A percentile compares a stretch with the other conserved stretches of the same genome.
Evolutionary conservation across 2,113 vertebrate species (phyloP).

Genomic region (Nestor notabilis): DNA sequence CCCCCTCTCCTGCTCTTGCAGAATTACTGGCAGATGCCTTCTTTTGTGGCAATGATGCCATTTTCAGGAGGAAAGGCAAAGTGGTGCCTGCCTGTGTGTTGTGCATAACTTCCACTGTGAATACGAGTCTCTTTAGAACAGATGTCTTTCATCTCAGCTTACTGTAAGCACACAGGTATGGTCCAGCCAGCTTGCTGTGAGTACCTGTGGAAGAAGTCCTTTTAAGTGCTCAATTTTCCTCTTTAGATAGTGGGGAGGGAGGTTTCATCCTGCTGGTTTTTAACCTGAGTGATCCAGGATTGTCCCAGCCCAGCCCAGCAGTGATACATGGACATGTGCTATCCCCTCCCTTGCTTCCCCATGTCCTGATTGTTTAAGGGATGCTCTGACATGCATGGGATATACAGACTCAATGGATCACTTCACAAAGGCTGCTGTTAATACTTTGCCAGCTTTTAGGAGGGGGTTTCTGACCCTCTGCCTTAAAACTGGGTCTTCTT

Average conservation of each 20-base stretch:
- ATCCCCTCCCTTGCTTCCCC: neutral
- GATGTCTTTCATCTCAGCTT: neutral
- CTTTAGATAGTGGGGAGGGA: neutral
- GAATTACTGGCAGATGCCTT: neutral
- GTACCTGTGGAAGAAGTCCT: neutral
- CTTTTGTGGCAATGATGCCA: neutral
- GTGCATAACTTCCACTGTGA: neutral
- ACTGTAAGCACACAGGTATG: neutral
- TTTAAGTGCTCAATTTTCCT: neutral
- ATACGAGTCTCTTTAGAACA: neutral
- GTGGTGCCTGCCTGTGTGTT: neutral
- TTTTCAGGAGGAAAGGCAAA: neutral
- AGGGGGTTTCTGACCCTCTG: neutral
- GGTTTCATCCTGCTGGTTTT: neutral
- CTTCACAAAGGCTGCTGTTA: neutral
- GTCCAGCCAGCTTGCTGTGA: neutral
- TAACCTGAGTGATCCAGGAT: neutral
- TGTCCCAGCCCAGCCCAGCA: neutral
- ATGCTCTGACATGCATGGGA: neutral
- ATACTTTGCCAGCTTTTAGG: neutral
- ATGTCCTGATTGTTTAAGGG: neutral
- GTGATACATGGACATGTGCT: neutral
- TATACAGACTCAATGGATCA: neutral
- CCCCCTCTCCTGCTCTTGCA: neutral
- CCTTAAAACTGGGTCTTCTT: neutral